Conservation (phyloP, 2,888 invertebrate genomes). For the Drosophila picticornis region DNA sequence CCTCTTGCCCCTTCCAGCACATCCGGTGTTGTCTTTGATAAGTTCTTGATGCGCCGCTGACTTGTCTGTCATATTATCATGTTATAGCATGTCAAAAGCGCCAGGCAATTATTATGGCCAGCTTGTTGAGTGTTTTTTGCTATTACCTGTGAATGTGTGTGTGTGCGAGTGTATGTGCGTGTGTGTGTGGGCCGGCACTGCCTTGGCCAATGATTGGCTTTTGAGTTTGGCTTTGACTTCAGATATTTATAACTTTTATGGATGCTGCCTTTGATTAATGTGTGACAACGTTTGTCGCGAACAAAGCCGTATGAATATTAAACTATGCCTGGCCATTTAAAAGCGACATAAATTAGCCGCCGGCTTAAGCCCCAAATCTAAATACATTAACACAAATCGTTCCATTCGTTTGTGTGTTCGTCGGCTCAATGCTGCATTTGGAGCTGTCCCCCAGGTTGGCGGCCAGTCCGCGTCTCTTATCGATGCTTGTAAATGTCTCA, state of each 20-base stretch:
- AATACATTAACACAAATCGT: conserved; percentile 75
- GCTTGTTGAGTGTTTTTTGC: conserved; percentile 35
- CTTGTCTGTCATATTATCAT: conserved; percentile 80
- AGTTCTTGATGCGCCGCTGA: conserved; percentile 69
- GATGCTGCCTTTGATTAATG: conserved; percentile 70
- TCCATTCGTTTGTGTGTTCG: conserved; percentile 34
- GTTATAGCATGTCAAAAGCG: conserved; percentile 74
- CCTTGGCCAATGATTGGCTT: conserved; percentile 38
- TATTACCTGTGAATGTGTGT: conserved; percentile 48
- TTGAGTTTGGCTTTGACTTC: conserved; percentile 16
- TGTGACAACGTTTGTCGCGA: conserved; percentile 43
- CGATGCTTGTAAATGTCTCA: conserved; percentile 84
- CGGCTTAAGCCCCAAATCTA: conserved; percentile 48
- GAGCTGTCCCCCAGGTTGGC: conserved; percentile 15
- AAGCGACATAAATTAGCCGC: conserved; percentile 73
- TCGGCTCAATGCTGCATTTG: conserved; percentile 39
- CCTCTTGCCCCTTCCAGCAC: conserved; percentile 20
- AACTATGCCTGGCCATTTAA: conserved; percentile 63
- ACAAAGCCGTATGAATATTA: conserved; percentile 70
- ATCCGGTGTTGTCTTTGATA: conserved; percentile 65
- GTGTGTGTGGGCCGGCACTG: conserved; percentile 64
- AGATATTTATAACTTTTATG: conserved; percentile 69
- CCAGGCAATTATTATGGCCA: conserved; percentile 56
- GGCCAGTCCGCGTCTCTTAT: conserved; percentile 57
- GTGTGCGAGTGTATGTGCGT: conserved; percentile 8